These are phyloP conservation scores for Dufourea novaeangliae DNA, from an alignment of 1,140 invertebrate genomes.

Conservation along the genomic window DNA sequence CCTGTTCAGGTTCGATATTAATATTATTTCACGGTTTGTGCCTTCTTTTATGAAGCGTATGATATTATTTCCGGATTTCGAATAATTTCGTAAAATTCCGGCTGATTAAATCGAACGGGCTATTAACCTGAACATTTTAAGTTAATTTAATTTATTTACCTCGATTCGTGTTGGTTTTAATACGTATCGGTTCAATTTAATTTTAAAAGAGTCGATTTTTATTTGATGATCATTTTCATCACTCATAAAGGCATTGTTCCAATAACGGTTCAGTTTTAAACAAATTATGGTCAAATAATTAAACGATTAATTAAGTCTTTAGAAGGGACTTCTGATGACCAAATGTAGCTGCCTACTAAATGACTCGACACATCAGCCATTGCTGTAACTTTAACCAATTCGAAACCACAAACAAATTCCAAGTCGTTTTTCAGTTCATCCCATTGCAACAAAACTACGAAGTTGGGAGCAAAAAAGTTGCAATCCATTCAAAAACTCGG, in stretches of 20 bases:
- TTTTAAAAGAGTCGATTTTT: no score
- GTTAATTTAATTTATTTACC: neutral
- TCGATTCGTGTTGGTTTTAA: no score
- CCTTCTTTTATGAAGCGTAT: no score
- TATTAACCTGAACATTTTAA: neutral
- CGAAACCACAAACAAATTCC: neutral
- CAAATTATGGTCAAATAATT: no score
- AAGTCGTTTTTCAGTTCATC: neutral
- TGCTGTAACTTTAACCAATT: neutral
- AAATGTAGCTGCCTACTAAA: no score
- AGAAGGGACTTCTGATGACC: no score
- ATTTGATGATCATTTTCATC: no score
- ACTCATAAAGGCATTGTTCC: no score
- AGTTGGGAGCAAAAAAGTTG: neutral
- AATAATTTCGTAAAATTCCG: neutral
- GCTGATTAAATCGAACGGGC: neutral
- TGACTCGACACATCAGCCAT: neutral
- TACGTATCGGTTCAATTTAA: no score
- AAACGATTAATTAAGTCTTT: no score
- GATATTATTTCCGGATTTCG: neutral
- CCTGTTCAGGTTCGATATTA: neutral
- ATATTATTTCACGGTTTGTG: no score
- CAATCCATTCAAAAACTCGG: neutral
- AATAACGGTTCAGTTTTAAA: no score
- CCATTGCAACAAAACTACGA: neutral